Base-by-base conservation (phyloP, 2,797 vertebrate species). In the Ceryle rudis region DNA sequence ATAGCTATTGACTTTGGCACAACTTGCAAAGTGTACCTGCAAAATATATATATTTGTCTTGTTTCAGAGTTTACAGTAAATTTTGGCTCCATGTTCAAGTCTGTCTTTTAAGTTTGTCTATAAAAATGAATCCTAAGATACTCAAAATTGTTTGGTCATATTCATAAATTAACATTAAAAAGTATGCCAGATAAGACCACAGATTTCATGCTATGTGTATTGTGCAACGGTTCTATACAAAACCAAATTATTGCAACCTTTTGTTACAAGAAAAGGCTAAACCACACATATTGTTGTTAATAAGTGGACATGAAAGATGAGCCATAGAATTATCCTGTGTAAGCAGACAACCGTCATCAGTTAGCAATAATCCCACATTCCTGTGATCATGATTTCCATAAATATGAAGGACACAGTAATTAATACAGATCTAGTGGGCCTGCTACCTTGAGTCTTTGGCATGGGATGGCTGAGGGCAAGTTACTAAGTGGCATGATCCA, bases 321-420 rank as follows among this genome's bases (percentile, higher is more conserved):
- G 13, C 55, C 22, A 4, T 51, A 78, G 33, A 81, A 37, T 66
- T 10, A 35, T 29, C 62, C 60, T 62, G 19, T 74, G 42, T 57
- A 47, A 62, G 64, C 75, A 71, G 39, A 39, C 0, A 4, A 5
- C 81, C 96, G 79, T 93, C 91, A 85, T 80, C 94, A 82, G 66
- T 72, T 89, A 80, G 71, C 77, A 95, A 44, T 95, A 92, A 94
- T 46, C 35, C 41, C 39, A 44, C 61, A 41, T 94, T 90, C 72
- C 51, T 90, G 11, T 44, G 35, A 33, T 49, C 73, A 5, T 33
- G 7, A 61, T 73, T 92, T 70, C 55, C 55, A 37, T 69, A 90
- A 65, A 62, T 62, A 67, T 2, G 28, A 47, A 73, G 61, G 54
- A 13, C 9, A 55, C n/a, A 57, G 55, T 41, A 61, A 33, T 51